These are phyloP conservation scores for Trogon surrucura DNA, from an alignment of 2,113 vertebrate genomes.

Conservation along the genomic window DNA sequence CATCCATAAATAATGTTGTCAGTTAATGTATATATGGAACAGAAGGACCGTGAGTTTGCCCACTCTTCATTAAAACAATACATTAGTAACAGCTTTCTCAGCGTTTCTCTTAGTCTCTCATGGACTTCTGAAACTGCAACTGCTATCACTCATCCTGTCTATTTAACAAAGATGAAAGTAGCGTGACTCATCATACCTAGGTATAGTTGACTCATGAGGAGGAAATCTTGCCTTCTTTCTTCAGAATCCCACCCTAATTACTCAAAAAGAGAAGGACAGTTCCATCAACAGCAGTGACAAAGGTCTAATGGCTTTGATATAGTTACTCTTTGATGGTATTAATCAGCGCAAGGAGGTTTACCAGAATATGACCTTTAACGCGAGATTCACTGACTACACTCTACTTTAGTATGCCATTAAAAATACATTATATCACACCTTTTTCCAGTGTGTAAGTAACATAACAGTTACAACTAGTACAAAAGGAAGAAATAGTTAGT, in stretches of 20 bases:
- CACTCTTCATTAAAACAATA: not conserved
- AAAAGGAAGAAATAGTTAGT: not conserved
- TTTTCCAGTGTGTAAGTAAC: not conserved
- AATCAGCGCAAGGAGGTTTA: not conserved
- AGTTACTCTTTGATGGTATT: not conserved
- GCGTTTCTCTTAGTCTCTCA: not conserved
- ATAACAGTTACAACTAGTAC: not conserved
- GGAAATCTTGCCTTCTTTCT: not conserved
- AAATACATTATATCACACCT: not conserved
- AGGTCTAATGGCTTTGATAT: not conserved
- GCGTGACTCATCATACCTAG: not conserved
- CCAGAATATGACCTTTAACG: not conserved
- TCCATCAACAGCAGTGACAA: not conserved
- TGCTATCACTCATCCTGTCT: rapidly evolving
- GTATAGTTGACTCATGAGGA: not conserved
- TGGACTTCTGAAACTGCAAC: not conserved
- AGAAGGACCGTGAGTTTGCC: not conserved
- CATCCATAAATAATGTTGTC: not conserved
- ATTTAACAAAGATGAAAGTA: not conserved
- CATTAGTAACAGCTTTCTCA: not conserved
- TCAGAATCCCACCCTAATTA: not conserved
- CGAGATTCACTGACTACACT: not conserved
- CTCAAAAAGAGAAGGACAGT: not conserved
- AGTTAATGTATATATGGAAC: not conserved
- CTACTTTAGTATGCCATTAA: not conserved